phyloP scores from a whole-genome alignment of 2,888 invertebrate genomes.

The Cinara cedri region DNA sequence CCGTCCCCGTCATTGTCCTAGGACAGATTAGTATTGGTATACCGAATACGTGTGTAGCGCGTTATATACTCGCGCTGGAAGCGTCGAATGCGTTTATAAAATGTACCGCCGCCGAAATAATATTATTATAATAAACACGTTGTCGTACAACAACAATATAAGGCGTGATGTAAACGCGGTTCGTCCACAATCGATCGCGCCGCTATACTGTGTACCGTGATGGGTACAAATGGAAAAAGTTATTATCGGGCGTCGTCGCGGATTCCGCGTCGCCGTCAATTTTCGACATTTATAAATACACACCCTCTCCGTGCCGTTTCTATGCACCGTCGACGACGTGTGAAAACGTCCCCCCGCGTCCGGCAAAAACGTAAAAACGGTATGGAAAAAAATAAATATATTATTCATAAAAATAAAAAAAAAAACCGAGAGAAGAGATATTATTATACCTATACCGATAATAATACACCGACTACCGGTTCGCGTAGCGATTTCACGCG shows the following conservation, averaged over 20 bases:
- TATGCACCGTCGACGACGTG: constrained; percentile 34
- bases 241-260: constrained; percentile 38
- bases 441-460: neutral
- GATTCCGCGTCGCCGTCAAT: constrained; percentile 30
- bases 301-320: neutral
- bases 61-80: no score
- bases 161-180: constrained; percentile 38
- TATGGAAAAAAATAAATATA: neutral
- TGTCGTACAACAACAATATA: constrained; percentile 25
- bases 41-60: no score
- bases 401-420: constrained; percentile 10
- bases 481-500: constrained; percentile 21
- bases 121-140: constrained; percentile 41
- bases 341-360: constrained; percentile 45
- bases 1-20: no score
- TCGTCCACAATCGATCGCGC: neutral
- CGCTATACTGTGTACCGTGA: no score
- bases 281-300: constrained; percentile 19
- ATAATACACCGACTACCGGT: neutral
- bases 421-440: constrained; percentile 10
- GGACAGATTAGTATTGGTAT: no score
- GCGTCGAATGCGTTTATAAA: no score
- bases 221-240: constrained; percentile 26
- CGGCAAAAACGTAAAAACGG: constrained; percentile 9
- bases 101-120: neutral